Base-by-base conservation (phyloP, 2,888 invertebrate genomes). In the Monopis laevigella region DNA sequence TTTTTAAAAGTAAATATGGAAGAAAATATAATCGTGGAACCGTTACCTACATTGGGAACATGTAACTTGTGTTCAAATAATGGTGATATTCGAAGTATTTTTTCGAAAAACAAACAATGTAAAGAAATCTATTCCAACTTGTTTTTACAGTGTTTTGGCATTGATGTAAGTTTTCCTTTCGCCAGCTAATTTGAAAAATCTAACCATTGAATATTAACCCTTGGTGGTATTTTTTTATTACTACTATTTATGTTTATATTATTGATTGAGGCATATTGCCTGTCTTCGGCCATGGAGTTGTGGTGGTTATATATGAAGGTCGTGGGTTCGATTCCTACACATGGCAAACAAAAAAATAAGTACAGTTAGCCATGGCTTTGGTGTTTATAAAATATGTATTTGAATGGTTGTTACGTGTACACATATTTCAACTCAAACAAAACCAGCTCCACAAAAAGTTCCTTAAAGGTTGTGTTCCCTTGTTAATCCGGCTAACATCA, bases 1-100 rank as follows among this genome's bases (percentile, higher is more conserved):
- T n/a, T n/a, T n/a, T n/a, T 24, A 24, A 24, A 24, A 7, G 10
- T 24, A 17, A 39, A 32, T 67, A 50, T 45, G 59, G 6, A 57
- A 17, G 42, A 47, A 12, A 62, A 65, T 39, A 71, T 78, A 48
- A 66, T 68, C 59, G 78, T 77, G 8, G 77, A 78, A 51, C 45
- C 60, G 1, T 48, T 77, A 44, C 78, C 78, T 3, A 48, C 73
- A 40, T 50, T 73, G 26, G 80, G 80, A 34, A 54, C 65, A 30
- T 80, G 80, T 48, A 77, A 66, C 58, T 63, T 78, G 47, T 80
- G 80, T 54, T 47, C 74, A 21, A 64, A 58, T 27, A 68, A 71
- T 48, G 75, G 74, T 11, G 60, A 64, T 14, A 75, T 75, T 5
- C 65, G 67, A 45, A 80, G 71, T 65, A 74, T 80, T 73, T 48